A percentile compares a stretch with the other conserved stretches of the same genome.
These are phyloP conservation scores for Lampropteryx suffumata DNA, from an alignment of 2,888 invertebrate genomes.

Conservation along the genomic window DNA sequence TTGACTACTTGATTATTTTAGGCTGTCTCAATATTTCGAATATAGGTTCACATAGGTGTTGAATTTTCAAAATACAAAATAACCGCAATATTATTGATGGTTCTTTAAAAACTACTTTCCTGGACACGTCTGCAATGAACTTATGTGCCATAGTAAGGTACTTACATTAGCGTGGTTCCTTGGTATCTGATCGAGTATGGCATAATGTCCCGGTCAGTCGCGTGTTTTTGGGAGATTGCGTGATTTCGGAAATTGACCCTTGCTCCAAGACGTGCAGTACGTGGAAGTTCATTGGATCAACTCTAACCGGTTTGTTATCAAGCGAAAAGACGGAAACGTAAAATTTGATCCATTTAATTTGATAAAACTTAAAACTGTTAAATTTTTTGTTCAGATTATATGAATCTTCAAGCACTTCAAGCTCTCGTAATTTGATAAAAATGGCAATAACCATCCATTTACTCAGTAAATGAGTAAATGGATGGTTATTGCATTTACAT, in stretches of 20 bases:
- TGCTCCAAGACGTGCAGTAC: conserved; percentile 31
- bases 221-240: conserved; percentile 37
- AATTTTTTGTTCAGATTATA: conserved; percentile 3
- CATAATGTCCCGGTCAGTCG: conserved; percentile 23
- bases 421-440: neutral
- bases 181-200: conserved; percentile 32
- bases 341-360: conserved; percentile 16
- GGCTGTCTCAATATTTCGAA: no score
- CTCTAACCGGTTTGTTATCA: conserved; percentile 23
- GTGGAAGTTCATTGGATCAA: conserved; percentile 29
- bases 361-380: conserved; percentile 5
- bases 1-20: no score
- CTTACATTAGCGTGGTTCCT: conserved; percentile 5
- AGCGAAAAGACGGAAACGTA: conserved; percentile 17
- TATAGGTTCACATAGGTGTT: no score
- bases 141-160: neutral
- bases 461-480: no score
- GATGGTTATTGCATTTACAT: no score
- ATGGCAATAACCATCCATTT: no score
- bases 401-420: no score
- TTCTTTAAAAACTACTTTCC: no score
- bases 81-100: no score
- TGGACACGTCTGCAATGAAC: no score
- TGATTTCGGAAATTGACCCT: conserved; percentile 43
- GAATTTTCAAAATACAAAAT: no score